Conservation (phyloP, 2,888 invertebrate genomes). For the Caenorhabditis panamensis region DNA sequence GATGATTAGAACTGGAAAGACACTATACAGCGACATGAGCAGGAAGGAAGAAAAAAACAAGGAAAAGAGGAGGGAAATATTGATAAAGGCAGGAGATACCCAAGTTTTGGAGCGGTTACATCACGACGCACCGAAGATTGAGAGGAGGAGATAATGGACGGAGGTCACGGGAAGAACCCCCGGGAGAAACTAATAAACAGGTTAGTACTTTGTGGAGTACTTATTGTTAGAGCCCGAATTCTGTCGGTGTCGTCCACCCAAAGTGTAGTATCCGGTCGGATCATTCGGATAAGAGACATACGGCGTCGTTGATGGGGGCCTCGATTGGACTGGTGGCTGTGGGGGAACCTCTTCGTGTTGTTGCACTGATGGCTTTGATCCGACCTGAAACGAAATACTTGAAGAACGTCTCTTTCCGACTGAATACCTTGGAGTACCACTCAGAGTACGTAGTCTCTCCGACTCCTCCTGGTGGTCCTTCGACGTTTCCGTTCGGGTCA, state of each 20-base stretch:
- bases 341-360: slow-evolving; percentile 77
- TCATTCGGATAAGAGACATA: slow-evolving; percentile 81
- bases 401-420: not conserved
- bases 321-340: slow-evolving; percentile 51
- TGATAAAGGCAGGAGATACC: slow-evolving; percentile 37
- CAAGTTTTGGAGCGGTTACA: slow-evolving; percentile 37
- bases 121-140: slow-evolving; percentile 39
- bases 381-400: slow-evolving; percentile 77
- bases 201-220: slow-evolving; percentile 43
- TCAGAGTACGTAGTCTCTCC: slow-evolving; percentile 80
- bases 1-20: slow-evolving; percentile 25
- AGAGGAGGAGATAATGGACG: slow-evolving; percentile 35
- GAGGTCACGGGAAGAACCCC: no score
- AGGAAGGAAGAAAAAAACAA: slow-evolving; percentile 34
- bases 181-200: not conserved
- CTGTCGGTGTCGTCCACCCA: slow-evolving; percentile 73
- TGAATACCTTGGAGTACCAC: slow-evolving; percentile 76
- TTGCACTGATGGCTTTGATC: slow-evolving; percentile 78
- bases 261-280: slow-evolving; percentile 79
- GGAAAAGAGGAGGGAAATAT: slow-evolving; percentile 6
- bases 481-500: slow-evolving; percentile 49
- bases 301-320: slow-evolving; percentile 70
- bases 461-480: slow-evolving; percentile 72
- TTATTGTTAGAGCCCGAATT: slow-evolving; percentile 52
- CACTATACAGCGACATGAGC: slow-evolving; percentile 58